Evolutionary conservation across 2,113 vertebrate species (phyloP), one percentile per base, ranked within the genome.

Genomic region (Australoheros scitulus): DNA sequence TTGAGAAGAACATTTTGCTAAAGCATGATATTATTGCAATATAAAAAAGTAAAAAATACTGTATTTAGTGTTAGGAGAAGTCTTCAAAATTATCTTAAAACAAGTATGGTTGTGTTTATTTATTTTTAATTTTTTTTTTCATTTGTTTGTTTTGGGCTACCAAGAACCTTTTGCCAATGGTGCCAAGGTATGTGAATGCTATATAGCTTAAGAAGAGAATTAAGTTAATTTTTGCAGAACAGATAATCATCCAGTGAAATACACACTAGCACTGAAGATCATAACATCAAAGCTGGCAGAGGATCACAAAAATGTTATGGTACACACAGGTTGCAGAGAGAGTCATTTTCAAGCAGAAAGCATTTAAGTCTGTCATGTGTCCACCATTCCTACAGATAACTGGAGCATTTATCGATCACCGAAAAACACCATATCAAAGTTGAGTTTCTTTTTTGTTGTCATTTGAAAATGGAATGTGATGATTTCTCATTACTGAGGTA

Each of bases 171-270:
- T 98, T 97, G 97, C 98, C 97, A 97, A 97, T 96, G 97, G 98
- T 99, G 98, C 98, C 98, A 97, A 98, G 97, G 97, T 97, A 97
- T 95, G 97, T 97, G 97, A 98, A 99, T 98, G 98, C 97, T 97
- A 97, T 97, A 97, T 93, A 95, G 97, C 97, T 98, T 97, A 96
- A 96, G 88, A 94, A 91, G 91, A 96, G 94, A 97, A 96, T 96
- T 97, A 96, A 96, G 96, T 97, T 97, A 95, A 96, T 90, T 89
- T 94, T 98, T 97, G 97, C 98, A 97, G 96, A 98, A 96, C 97
- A 97, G 97, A 97, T 98, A 97, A 97, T 98, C 97, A 97, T 97
- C 92, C 94, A 95, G 95, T 91, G 94, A 94, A 87, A 93, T 94
- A 96, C 95, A 96, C 96, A 76, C 93, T 95, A 95, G 95, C 96